Evolutionary conservation across 2,797 vertebrate genomes (phyloP).

Genomic region (Falco rusticolus): DNA sequence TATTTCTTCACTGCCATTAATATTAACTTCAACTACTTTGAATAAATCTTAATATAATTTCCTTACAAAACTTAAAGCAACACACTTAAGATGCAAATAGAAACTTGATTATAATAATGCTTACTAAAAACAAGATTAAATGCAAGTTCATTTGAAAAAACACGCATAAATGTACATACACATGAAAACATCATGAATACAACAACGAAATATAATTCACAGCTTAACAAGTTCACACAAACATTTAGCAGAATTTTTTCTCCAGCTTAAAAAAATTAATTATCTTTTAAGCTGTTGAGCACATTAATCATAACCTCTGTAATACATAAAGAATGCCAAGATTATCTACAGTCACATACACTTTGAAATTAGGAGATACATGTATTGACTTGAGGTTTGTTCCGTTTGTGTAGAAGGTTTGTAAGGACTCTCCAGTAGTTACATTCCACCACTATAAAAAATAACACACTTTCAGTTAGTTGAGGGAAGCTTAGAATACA

Average conservation of each 20-base stretch:
- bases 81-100: slow-evolving; percentile 30
- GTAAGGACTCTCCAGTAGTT: slow-evolving; percentile 85
- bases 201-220: slow-evolving; percentile 67
- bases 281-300: background rate
- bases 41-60: slow-evolving; percentile 49
- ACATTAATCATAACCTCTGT: slow-evolving; percentile 80
- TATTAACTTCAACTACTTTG: slow-evolving; percentile 36
- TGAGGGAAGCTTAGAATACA: background rate
- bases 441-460: slow-evolving; percentile 91
- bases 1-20: slow-evolving; percentile 24
- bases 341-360: slow-evolving; percentile 93
- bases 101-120: slow-evolving; percentile 38
- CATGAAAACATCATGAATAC: slow-evolving; percentile 33
- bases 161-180: background rate
- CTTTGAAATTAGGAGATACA: slow-evolving; percentile 88
- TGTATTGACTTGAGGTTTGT: slow-evolving; percentile 89
- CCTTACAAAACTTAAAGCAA: slow-evolving; percentile 35
- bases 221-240: slow-evolving; percentile 59
- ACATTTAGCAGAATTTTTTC: background rate
- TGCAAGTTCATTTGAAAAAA: slow-evolving; percentile 31
- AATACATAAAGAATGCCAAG: slow-evolving; percentile 95
- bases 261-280: background rate
- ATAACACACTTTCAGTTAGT: background rate
- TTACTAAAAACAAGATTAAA: slow-evolving; percentile 62
- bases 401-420: slow-evolving; percentile 94